A percentile compares a stretch with the other conserved stretches of the same genome.
These are phyloP conservation scores for Ormyrus rosae DNA, from an alignment of 2,888 invertebrate species.

Conservation along the genomic window DNA sequence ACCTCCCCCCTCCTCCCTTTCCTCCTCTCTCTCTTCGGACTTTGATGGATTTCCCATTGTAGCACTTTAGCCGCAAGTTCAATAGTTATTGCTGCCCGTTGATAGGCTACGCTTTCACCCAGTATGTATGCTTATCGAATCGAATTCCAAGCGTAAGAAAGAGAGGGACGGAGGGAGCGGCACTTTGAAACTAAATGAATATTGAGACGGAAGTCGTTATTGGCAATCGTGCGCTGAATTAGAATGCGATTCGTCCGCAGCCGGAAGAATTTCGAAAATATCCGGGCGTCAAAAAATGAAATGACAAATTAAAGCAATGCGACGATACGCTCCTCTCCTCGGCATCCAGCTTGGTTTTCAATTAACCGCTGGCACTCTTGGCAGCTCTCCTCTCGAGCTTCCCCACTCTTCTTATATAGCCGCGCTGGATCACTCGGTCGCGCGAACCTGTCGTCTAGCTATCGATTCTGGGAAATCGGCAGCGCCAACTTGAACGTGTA, in stretches of 20 bases:
- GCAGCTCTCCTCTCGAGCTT: neutral
- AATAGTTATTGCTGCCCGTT: conserved; percentile 3
- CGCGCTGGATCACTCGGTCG: neutral
- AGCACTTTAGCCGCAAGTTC: neutral
- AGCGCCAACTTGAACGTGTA: neutral
- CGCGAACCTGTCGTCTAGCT: neutral
- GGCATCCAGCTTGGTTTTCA: conserved; percentile 66
- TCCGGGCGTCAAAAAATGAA: too few species aligned
- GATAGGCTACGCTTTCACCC: neutral
- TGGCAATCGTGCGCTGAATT: neutral
- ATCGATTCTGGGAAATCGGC: conserved; percentile 35
- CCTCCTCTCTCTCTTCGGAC: neutral
- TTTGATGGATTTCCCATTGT: neutral
- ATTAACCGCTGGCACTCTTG: conserved; percentile 61
- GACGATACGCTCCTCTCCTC: conserved; percentile 32
- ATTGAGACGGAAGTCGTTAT: neutral
- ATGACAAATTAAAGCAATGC: too few species aligned
- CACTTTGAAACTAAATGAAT: neutral
- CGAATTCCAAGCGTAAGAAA: conserved; percentile 1
- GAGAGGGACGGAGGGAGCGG: neutral
- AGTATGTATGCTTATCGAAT: conserved; percentile 1
- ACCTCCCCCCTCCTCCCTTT: neutral
- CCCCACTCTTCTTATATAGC: too few species aligned
- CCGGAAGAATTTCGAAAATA: too few species aligned
- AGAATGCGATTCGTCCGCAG: too few species aligned